Evolutionary conservation across 2,797 vertebrate genomes (phyloP), one percentile per base, ranked within the genome.

Genomic region (Simalia tracyae): DNA sequence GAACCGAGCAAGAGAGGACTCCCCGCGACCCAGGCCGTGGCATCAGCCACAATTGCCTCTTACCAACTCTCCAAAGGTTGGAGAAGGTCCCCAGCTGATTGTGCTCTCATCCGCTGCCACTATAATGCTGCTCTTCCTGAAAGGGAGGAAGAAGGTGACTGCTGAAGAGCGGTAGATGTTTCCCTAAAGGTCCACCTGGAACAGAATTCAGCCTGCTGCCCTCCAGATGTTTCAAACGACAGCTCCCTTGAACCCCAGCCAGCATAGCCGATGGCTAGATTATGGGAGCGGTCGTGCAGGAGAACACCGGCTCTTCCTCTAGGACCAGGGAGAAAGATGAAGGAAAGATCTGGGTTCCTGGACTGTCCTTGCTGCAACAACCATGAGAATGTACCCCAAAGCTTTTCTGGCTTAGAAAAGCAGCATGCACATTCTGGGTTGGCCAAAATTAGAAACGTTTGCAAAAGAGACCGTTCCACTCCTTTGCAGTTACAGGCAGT

Each of bases 1-100:
- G 7, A 10, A 7, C 36, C 12, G 36, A 59, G 1, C 57, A 50
- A 7, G 50, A 54, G 50, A 8, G 50, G 50, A 8, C 50, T 54
- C 50, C 50, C 61, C 36, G 1, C 17, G 5, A 28, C 15, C 57
- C 26, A 24, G n/a, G 64, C 19, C 6, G 0, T 54, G 28, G 31
- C 64, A 10, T 42, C 28, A 2, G 7, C 56, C 42, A 1, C 22
- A 22, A 57, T 31, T 11, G 6, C 31, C 85, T 0, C 98, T 98
- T 96, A 99, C 99, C 98, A 99, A 97, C 92, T 99, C 99, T 95
- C 99, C 99, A 4, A 98, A 99, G 15, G 99, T 99, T 0, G 99
- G 99, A 0, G 99, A 99, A 0, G 99, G 99, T 0, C 99, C 99
- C 98, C 98, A 99, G 97, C 98, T 99, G 97, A 99, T 99, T 4